phyloP scores from a whole-genome alignment of 2,888 invertebrate species.

The Lordiphosa andalusiaca region DNA sequence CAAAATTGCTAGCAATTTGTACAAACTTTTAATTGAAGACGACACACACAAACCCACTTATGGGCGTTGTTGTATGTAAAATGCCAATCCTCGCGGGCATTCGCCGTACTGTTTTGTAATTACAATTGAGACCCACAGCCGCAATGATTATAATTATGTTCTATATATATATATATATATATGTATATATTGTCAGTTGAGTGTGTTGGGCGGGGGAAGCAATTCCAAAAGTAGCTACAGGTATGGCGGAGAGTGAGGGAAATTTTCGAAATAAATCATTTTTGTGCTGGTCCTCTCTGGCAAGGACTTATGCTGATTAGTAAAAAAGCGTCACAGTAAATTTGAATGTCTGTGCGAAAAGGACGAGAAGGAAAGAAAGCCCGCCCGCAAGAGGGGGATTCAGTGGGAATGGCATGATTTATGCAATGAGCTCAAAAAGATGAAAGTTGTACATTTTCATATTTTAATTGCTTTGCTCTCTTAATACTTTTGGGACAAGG shows the following conservation, averaged over 20 bases:
- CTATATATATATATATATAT: constrained; percentile 48
- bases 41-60: constrained; percentile 32
- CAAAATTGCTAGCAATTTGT: constrained; percentile 41
- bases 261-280: constrained; percentile 65
- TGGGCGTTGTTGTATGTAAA: constrained; percentile 59
- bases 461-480: constrained; percentile 78
- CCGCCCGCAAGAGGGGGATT: background rate
- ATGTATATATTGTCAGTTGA: constrained; percentile 38
- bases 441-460: constrained; percentile 76
- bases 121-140: constrained; percentile 63
- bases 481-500: constrained; percentile 70
- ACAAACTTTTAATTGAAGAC: constrained; percentile 42
- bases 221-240: constrained; percentile 59
- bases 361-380: constrained; percentile 2
- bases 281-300: constrained; percentile 31
- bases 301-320: constrained; percentile 73
- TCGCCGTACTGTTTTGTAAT: constrained; percentile 41
- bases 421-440: constrained; percentile 74
- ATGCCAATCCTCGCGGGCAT: constrained; percentile 73
- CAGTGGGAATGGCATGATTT: constrained; percentile 60
- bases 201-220: constrained; percentile 22
- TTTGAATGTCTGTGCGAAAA: constrained; percentile 45
- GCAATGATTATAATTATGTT: constrained; percentile 76
- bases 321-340: constrained; percentile 72
- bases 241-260: constrained; percentile 45